Percentiles rank a stretch among this genome's conserved stretches.
Conservation (phyloP, 2,888 invertebrate genomes). For the Doris montereyensis region DNA sequence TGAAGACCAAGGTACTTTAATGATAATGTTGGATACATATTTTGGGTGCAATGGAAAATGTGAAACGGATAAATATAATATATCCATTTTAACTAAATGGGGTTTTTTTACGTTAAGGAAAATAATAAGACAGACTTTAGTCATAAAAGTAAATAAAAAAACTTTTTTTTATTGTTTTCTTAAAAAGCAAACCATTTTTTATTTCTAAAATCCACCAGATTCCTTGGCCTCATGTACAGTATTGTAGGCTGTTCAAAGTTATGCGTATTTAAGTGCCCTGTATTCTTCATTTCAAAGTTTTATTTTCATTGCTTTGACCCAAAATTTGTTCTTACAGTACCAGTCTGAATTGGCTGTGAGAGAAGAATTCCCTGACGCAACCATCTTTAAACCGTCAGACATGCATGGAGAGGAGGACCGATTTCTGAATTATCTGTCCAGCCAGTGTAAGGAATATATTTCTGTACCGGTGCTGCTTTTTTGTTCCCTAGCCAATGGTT, state of each 20-base stretch:
- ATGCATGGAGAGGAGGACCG: constrained; percentile 92
- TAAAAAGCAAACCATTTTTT: too few species aligned
- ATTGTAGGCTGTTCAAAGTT: neutral
- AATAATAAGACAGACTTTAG: too few species aligned
- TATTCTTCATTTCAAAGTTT: neutral
- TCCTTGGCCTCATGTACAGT: too few species aligned
- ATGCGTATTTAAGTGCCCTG: neutral
- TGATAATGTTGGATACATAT: neutral
- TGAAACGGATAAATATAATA: too few species aligned
- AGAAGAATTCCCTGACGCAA: constrained; percentile 95
- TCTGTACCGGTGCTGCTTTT: too few species aligned
- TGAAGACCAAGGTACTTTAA: constrained; percentile 64
- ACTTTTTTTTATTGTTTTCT: too few species aligned
- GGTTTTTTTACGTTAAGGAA: too few species aligned
- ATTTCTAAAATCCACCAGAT: too few species aligned
- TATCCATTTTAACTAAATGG: too few species aligned
- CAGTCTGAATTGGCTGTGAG: constrained; percentile 91
- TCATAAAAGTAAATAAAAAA: too few species aligned
- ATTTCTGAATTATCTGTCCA: constrained; percentile 77
- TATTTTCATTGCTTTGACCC: neutral
- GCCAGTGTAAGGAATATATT: constrained; percentile 57
- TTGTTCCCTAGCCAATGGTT: too few species aligned
- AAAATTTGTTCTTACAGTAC: constrained; percentile 36
- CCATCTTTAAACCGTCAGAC: constrained; percentile 92
- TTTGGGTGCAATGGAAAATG: neutral